Evolutionary conservation across 2,113 vertebrate genomes (phyloP).

Genomic region (Pluvianellus socialis): DNA sequence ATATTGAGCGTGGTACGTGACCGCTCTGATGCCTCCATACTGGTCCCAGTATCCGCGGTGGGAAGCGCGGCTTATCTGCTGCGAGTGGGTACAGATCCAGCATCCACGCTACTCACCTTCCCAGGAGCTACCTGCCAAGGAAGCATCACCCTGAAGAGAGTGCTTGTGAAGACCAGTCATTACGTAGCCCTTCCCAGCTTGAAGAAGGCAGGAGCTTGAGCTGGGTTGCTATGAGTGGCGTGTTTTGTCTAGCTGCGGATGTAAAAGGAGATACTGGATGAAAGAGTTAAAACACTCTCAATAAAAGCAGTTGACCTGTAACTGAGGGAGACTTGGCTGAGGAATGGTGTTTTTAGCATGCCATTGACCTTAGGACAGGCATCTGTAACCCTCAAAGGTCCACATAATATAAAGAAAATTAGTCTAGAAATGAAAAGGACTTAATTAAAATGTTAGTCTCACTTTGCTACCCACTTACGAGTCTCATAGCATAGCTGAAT

Average conservation of each 20-base stretch:
- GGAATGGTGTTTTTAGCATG: conserved; percentile 12
- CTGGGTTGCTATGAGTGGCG: background rate
- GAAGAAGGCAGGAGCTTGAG: background rate
- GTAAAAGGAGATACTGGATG: background rate
- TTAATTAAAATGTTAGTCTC: conserved; percentile 59
- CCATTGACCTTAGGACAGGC: conserved; percentile 17
- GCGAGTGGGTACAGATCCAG: background rate
- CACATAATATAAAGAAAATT: conserved; percentile 33
- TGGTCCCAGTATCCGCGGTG: background rate
- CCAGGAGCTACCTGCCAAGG: background rate
- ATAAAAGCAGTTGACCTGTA: background rate
- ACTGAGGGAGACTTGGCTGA: conserved; percentile 2
- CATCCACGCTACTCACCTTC: fast-evolving
- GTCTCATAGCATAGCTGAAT: background rate
- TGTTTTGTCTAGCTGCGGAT: fast-evolving
- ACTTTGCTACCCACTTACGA: conserved; percentile 28
- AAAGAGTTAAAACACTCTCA: background rate
- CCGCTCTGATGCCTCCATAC: background rate
- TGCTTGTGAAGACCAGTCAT: background rate
- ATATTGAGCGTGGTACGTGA: background rate
- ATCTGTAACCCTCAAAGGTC: conserved; percentile 14
- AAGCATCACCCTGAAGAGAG: background rate
- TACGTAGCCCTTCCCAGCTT: background rate
- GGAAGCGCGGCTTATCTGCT: background rate
- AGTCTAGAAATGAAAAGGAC: conserved; percentile 40